Evolutionary conservation across 1,140 invertebrate species (phyloP).

Genomic region (Hermatobates lingyangjiaoensis): DNA sequence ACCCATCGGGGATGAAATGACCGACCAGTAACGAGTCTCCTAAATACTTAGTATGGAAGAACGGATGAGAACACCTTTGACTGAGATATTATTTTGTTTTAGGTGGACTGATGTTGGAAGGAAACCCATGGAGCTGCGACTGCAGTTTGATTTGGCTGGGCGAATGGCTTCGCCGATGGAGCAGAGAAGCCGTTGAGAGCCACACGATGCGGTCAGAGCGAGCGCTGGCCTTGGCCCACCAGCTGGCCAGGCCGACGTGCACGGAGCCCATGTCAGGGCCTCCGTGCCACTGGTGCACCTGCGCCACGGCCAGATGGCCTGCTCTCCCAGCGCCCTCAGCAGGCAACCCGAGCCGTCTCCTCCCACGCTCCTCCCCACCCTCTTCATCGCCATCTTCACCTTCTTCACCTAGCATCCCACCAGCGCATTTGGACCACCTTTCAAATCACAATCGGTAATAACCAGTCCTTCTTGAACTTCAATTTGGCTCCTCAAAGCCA

Average conservation of each 20-base stretch:
- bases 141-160: slow-evolving; percentile 76
- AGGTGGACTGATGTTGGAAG: slow-evolving; percentile 64
- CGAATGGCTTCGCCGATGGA: slow-evolving; percentile 70
- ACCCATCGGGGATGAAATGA: no score
- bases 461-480: no score
- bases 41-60: no score
- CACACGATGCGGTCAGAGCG: slow-evolving; percentile 39
- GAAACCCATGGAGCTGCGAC: slow-evolving; percentile 68
- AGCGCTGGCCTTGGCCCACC: slow-evolving; percentile 27
- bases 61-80: no score
- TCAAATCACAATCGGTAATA: no score
- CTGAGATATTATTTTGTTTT: no score
- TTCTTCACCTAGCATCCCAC: no score
- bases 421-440: no score
- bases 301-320: slow-evolving; percentile 48
- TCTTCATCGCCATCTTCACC: no score
- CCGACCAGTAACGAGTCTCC: no score
- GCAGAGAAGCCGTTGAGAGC: slow-evolving; percentile 49
- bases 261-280: slow-evolving; percentile 34
- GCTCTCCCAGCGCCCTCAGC: slow-evolving; percentile 45
- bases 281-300: slow-evolving; percentile 45
- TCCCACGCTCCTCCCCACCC: no score
- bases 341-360: slow-evolving; percentile 1
- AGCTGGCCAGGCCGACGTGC: slow-evolving; percentile 37
- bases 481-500: no score